phyloP scores from a whole-genome alignment of 2,797 vertebrate genomes.

The Crocidura indochinensis region DNA sequence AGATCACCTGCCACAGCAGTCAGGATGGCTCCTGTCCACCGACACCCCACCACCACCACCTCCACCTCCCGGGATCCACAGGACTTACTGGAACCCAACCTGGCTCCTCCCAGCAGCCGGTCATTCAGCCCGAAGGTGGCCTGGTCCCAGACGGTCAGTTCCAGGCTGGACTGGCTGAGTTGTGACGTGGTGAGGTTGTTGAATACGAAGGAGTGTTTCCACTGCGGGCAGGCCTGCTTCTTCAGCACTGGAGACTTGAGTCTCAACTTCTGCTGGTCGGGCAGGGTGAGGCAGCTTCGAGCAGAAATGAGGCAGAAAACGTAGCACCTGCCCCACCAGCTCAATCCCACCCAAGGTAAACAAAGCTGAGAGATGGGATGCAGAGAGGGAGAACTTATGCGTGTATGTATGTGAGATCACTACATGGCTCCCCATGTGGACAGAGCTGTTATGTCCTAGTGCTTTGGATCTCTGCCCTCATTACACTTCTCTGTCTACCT shows the following conservation, averaged over 20 bases:
- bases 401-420: too few relatives aligned
- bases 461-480: too few relatives aligned
- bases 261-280: slow-evolving; percentile 85
- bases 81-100: slow-evolving; percentile 71
- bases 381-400: too few relatives aligned
- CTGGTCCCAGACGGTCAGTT: slow-evolving; percentile 90
- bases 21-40: not conserved
- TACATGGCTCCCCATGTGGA: too few relatives aligned
- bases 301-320: not conserved
- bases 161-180: slow-evolving; percentile 87
- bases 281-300: slow-evolving; percentile 89
- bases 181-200: slow-evolving; percentile 85
- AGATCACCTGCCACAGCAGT: not conserved
- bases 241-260: slow-evolving; percentile 87
- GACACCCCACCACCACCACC: not conserved
- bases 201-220: slow-evolving; percentile 91
- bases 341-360: too few relatives aligned
- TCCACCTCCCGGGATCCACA: too few relatives aligned
- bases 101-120: slow-evolving; percentile 86
- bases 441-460: too few relatives aligned
- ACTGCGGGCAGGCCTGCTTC: slow-evolving; percentile 88
- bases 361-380: too few relatives aligned
- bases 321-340: not conserved
- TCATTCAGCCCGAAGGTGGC: slow-evolving; percentile 80
- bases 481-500: too few relatives aligned